Evolutionary conservation across 1,140 invertebrate species (phyloP), one percentile per base, ranked within the genome.

Genomic region (Nautilus pompilius): DNA sequence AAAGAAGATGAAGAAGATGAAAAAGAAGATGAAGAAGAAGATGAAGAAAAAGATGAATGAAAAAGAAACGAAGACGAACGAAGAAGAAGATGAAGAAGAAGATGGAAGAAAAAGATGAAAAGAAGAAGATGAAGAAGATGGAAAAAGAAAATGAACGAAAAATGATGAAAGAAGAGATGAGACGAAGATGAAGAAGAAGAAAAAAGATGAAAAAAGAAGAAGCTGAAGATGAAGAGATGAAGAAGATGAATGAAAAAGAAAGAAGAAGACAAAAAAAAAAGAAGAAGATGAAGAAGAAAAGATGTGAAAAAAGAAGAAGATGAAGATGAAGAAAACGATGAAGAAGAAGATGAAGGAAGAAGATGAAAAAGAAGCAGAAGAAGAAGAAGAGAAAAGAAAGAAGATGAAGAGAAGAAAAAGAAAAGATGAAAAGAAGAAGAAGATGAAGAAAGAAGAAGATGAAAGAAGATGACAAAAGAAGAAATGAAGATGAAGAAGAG

Each of bases 21-120:
- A n/a, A n/a, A n/a, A n/a, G n/a, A n/a, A n/a, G n/a, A n/a, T n/a
- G 29, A 45, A 28, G 22, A 28, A n/a, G 32, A 57, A 24, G n/a
- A 58, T 24, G 26, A 58, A 62, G 1, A 58, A 33, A 41, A 15
- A 57, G 4, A 22, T 20, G 32, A 62, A 45, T 29, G 24, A 57
- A 36, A 32, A 36, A 15, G n/a, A 34, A 6, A 55, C 41, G 26
- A 36, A 45, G 0, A 17, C 24, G 15, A 45, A 45, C 15, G 29
- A 58, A 29, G 30, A 41, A 22, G 15, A 22, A 28, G 33, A 58
- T 24, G 58, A 32, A 5, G 28, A 58, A 41, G 20, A n/a, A n/a
- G 20, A n/a, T 6, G 46, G 29, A n/a, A 58, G 29, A 24, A 58
- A 45, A 45, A 2, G 45, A 28, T 26, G 45, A n/a, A 58, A 22